Conservation (phyloP, 2,113 vertebrate species). For the Gymnogyps californianus region DNA sequence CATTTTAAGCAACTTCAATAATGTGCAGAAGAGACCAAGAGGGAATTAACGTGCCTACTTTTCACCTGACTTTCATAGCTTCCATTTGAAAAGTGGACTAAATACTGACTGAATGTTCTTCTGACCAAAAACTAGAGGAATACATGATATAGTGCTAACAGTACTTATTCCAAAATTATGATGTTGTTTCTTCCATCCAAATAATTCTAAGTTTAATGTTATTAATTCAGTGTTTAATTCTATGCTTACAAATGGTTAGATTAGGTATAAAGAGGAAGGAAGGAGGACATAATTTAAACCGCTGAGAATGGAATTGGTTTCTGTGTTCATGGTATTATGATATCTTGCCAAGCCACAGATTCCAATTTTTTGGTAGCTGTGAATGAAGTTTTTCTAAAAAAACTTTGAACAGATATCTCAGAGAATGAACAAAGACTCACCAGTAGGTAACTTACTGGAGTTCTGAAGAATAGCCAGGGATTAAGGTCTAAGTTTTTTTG, state of each 20-base stretch:
- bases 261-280: neutral
- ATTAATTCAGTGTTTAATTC: neutral
- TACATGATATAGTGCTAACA: neutral
- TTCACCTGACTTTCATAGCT: neutral
- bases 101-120: neutral
- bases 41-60: neutral
- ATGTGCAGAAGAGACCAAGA: neutral
- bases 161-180: neutral
- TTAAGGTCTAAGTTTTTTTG: neutral
- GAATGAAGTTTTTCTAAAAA: neutral
- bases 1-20: neutral
- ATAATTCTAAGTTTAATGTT: neutral
- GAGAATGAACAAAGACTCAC: neutral
- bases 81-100: neutral
- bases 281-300: neutral
- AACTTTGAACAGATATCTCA: neutral
- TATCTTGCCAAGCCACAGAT: neutral
- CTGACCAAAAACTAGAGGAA: neutral
- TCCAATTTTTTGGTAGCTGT: neutral
- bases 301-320: neutral
- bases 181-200: neutral
- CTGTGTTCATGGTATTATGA: neutral
- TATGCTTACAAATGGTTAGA: neutral
- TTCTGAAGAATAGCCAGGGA: neutral
- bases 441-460: neutral